Evolutionary conservation across 2,888 invertebrate genomes (phyloP).

Genomic region (Seira sanloemensis): DNA sequence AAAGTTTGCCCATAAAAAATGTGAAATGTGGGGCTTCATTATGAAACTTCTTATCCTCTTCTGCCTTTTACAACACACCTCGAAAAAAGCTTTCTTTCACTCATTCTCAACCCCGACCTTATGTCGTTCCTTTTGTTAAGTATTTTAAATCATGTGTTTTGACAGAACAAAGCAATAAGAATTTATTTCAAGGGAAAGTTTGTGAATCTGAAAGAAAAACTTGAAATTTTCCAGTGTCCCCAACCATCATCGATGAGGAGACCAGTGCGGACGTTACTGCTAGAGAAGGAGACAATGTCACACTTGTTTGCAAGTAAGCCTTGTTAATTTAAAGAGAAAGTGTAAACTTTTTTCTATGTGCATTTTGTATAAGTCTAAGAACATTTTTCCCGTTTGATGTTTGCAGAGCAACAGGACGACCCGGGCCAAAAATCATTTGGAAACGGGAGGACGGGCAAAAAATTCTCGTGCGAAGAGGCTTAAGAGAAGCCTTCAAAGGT

Average conservation of each 20-base stretch:
- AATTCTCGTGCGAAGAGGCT: conserved; percentile 76
- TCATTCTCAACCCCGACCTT: too few relatives aligned
- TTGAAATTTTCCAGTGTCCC: conserved; percentile 83
- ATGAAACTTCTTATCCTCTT: too few relatives aligned
- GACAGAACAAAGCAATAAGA: too few relatives aligned
- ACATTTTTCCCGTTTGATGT: neutral
- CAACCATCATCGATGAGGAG: conserved; percentile 86
- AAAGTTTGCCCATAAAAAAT: too few relatives aligned
- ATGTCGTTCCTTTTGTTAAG: too few relatives aligned
- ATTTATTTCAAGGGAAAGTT: too few relatives aligned
- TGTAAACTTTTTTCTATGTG: neutral
- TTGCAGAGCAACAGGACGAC: conserved; percentile 57
- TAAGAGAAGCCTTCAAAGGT: conserved; percentile 77
- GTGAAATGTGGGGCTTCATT: too few relatives aligned
- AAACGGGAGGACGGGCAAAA: conserved; percentile 80
- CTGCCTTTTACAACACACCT: too few relatives aligned
- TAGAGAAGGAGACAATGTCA: conserved; percentile 85
- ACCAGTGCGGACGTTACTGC: conserved; percentile 86
- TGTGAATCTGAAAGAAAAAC: too few relatives aligned
- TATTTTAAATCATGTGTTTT: too few relatives aligned
- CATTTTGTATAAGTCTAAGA: neutral
- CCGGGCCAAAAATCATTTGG: conserved; percentile 76
- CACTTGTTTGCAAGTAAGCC: conserved; percentile 80
- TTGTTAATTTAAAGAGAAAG: neutral
- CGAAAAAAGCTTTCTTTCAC: too few relatives aligned